These are phyloP conservation scores for Grus americana DNA, from an alignment of 2,113 vertebrate genomes.

Conservation along the genomic window DNA sequence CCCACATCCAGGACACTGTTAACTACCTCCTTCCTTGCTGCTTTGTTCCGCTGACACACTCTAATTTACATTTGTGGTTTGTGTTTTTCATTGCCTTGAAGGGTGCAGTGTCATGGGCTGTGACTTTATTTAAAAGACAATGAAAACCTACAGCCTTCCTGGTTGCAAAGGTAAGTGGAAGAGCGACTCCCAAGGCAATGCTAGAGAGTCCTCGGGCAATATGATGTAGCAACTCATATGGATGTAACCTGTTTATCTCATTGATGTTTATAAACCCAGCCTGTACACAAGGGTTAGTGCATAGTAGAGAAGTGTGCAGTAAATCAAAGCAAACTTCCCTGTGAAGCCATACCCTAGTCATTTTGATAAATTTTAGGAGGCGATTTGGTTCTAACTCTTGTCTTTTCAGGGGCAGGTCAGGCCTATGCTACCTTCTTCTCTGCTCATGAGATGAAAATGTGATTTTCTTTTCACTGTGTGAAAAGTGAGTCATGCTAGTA, in stretches of 20 bases:
- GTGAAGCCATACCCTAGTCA: background rate
- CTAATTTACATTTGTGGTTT: background rate
- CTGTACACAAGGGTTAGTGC: background rate
- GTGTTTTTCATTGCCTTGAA: background rate
- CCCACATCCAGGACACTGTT: background rate
- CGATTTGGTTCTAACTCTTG: background rate
- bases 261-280: background rate
- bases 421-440: background rate
- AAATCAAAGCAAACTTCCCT: background rate
- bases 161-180: background rate
- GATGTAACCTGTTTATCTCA: background rate
- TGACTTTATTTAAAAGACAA: background rate
- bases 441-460: background rate
- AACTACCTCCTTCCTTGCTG: background rate
- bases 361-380: background rate
- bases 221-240: background rate
- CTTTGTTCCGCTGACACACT: background rate
- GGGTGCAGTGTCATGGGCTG: background rate
- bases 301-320: background rate
- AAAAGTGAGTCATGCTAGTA: rapidly evolving
- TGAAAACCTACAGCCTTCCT: rapidly evolving
- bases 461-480: background rate
- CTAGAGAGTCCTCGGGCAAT: background rate
- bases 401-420: background rate
- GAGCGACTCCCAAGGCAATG: background rate